Conservation (phyloP, 2,113 vertebrate species). For the Cranoglanis bouderius region DNA sequence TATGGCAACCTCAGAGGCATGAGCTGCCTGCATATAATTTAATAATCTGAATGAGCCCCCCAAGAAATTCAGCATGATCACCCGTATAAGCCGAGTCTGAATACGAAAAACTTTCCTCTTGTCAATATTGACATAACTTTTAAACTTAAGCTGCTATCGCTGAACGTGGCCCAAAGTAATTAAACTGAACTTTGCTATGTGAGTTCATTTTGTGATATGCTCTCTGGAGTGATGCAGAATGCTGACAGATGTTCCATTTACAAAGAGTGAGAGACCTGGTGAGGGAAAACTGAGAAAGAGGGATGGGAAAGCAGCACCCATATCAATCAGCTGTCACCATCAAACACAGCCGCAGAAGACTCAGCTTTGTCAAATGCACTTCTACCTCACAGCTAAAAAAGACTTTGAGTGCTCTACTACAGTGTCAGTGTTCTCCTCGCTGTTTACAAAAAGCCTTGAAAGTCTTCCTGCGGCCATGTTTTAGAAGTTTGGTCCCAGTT, state of each 20-base stretch:
- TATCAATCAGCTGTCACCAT: slow-evolving; percentile 44
- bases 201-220: slow-evolving; percentile 4
- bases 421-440: slow-evolving; percentile 11
- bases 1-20: background rate
- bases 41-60: background rate
- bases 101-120: background rate
- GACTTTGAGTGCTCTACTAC: background rate
- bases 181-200: slow-evolving; percentile 28
- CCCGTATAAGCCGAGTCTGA: background rate
- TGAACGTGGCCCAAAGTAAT: slow-evolving; percentile 32
- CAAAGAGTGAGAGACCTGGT: slow-evolving; percentile 15
- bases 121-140: background rate
- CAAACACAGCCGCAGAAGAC: slow-evolving; percentile 6
- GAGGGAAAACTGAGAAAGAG: slow-evolving; percentile 8
- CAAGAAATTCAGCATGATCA: background rate
- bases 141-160: background rate
- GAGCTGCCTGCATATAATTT: background rate
- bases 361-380: slow-evolving; percentile 15
- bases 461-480: slow-evolving; percentile 9
- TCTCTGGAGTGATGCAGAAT: background rate
- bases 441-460: slow-evolving; percentile 13
- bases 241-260: slow-evolving; percentile 34
- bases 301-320: background rate
- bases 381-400: slow-evolving; percentile 7
- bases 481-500: background rate